phyloP scores from a whole-genome alignment of 2,797 vertebrate species.

The Merluccius polli region DNA sequence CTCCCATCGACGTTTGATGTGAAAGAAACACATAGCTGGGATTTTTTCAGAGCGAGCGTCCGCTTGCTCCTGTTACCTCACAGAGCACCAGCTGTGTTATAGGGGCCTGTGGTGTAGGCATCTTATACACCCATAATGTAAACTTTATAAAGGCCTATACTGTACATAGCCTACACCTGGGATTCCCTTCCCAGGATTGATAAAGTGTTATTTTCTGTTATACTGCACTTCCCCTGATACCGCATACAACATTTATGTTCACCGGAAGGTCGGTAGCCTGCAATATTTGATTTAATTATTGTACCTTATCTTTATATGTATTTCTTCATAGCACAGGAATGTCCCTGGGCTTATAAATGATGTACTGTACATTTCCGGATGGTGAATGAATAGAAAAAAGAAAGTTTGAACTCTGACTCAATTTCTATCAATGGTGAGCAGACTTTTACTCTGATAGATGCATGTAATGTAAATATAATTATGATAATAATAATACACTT shows the following conservation, averaged over 20 bases:
- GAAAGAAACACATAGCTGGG: background rate
- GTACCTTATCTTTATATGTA: background rate
- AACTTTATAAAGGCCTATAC: background rate
- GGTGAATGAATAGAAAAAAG: background rate
- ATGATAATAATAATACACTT: background rate
- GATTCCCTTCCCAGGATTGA: background rate
- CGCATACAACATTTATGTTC: background rate
- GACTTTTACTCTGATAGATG: background rate
- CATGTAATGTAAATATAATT: background rate
- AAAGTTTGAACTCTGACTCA: background rate
- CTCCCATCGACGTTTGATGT: constrained; percentile 30
- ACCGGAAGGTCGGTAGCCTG: background rate
- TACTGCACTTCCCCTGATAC: background rate
- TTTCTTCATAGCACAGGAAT: background rate
- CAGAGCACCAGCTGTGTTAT: background rate
- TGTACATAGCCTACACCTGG: background rate
- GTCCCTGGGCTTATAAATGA: background rate
- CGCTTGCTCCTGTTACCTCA: background rate
- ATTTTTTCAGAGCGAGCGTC: background rate
- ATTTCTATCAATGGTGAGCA: background rate
- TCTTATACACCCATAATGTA: background rate
- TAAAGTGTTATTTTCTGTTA: background rate
- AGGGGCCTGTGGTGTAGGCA: background rate
- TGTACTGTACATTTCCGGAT: background rate
- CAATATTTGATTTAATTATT: background rate